Conservation (phyloP, 2,797 vertebrate genomes). For the Momotus momota region DNA sequence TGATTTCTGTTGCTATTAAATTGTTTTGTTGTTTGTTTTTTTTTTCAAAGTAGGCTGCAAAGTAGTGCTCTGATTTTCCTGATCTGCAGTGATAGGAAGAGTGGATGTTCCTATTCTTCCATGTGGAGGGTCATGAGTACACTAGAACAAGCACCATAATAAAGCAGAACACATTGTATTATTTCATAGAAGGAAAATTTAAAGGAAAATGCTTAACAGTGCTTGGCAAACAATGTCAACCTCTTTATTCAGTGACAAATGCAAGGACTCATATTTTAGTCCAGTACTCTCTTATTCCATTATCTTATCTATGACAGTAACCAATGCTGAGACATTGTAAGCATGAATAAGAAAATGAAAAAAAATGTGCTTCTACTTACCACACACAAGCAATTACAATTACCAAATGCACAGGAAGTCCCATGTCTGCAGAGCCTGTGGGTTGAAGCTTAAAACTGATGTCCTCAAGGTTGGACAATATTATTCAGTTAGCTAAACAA, state of each 20-base stretch:
- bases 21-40: not conserved
- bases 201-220: not conserved
- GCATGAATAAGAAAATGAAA: not conserved
- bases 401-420: not conserved
- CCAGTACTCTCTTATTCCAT: not conserved
- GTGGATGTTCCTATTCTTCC: not conserved
- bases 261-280: not conserved
- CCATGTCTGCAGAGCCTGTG: not conserved
- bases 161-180: not conserved
- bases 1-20: not conserved
- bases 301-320: not conserved
- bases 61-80: not conserved
- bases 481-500: not conserved
- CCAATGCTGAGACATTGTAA: not conserved
- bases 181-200: not conserved
- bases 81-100: not conserved
- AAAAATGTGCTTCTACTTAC: not conserved
- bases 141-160: not conserved
- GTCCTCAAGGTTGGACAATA: not conserved
- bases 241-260: not conserved
- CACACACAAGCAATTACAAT: not conserved
- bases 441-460: not conserved
- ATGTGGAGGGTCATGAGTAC: not conserved
- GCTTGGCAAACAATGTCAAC: not conserved
- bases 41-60: not conserved